Evolutionary conservation across 2,888 invertebrate genomes (phyloP).

Genomic region (Embidobia sp.): DNA sequence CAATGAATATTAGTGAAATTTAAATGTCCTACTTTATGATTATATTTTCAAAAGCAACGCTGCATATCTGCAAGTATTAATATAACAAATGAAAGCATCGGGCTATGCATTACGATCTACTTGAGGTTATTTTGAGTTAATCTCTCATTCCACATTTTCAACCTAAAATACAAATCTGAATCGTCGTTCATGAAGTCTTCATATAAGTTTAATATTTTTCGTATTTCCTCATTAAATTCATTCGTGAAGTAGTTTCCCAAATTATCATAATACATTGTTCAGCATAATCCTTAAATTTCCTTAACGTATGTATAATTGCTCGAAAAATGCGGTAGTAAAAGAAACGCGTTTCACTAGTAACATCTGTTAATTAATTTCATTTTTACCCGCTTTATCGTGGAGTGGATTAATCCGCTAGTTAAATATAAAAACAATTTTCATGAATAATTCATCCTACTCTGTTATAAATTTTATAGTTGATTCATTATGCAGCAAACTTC

Average conservation of each 20-base stretch:
- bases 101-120: conserved; percentile 15
- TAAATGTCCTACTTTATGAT: no score
- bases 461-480: no score
- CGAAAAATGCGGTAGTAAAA: background rate
- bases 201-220: conserved; percentile 1
- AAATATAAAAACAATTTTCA: no score
- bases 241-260: background rate
- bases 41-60: background rate
- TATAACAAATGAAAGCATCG: conserved; percentile 1
- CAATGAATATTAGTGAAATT: no score
- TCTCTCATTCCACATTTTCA: conserved; percentile 1
- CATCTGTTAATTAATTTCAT: background rate
- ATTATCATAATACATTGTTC: conserved; percentile 10
- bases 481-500: no score
- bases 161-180: conserved; percentile 13
- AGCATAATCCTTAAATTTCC: background rate
- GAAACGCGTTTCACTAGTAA: background rate
- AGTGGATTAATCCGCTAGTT: background rate
- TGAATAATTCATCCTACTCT: no score
- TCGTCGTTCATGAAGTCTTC: conserved; percentile 5
- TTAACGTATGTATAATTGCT: background rate
- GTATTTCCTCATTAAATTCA: conserved; percentile 11
- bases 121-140: conserved; percentile 18
- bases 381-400: background rate
- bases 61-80: background rate